Evolutionary conservation across 2,888 invertebrate species (phyloP), one percentile per base, ranked within the genome.

Genomic region (Hirtodrosophila histrioides): DNA sequence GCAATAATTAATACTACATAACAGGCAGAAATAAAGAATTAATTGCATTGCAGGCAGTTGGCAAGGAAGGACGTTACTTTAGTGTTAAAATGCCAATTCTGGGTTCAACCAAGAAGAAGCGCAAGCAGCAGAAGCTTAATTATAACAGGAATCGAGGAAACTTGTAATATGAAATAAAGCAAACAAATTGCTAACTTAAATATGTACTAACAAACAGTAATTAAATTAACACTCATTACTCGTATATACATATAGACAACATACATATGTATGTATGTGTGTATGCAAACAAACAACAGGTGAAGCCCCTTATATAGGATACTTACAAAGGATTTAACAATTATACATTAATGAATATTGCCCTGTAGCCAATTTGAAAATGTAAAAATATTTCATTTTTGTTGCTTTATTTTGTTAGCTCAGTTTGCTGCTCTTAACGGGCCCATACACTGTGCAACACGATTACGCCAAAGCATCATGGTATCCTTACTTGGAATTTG

Each of bases 1-100:
- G 82, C 54, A 63, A 78, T 81, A 81, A 80, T 86, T 84, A 84
- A 73, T 75, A 70, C 49, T 41, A 23, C 11, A 62, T 37, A 43
- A 56, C 29, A 35, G 35, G 49, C 56, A 29, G 35, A 39, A 40
- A 57, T 61, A 54, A 60, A 65, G 50, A n/a, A 66, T 67, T 63
- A 60, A 66, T 69, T 65, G 55, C 41, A 63, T 66, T 65, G 39
- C 23, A 43, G 40, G 36, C 35, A 48, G 24, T 46, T 46, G 17
- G 43, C 27, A 9, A 36, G 31, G 35, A 27, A 27, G 6, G 27
- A 31, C 31, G 31, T 31, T 40, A 35, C 46, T 50, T 53, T 39
- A 61, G 60, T 23, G 37, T 49, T 41, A 35, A 48, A 53, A 67
- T 24, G 33, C 33, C 57, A 55, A 29, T 35, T 63, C 45, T 7